Base-by-base conservation (phyloP, 2,797 vertebrate species). In the Anableps anableps region DNA sequence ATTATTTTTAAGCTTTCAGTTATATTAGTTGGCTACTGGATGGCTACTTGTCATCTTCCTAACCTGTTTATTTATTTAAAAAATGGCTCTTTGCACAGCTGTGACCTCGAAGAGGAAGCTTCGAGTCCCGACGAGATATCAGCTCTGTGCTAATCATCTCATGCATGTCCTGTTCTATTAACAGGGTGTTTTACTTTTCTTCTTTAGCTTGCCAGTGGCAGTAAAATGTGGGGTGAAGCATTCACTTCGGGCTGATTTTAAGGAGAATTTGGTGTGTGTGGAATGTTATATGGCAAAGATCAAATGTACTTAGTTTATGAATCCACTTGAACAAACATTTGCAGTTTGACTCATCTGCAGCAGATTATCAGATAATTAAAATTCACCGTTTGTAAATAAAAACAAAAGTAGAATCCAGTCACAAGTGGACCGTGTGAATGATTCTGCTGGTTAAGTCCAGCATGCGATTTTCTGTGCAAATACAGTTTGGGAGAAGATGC, bases 41-140 rank as follows among this genome's bases (percentile, higher is more conserved):
- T 55, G 26, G 77, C 76, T 1, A 21, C 50, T 53, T 74, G 85
- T 74, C 79, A 74, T 80, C 71, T 29, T 77, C 21, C 38, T 41
- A 26, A 50, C 72, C 81, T 81, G 68, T 81, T 88, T 58, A 86
- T 79, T 86, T 77, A 78, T 84, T 89, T 0, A 60, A 72, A 73
- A 89, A 87, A 62, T 31, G 83, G 4, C 70, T 86, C 80, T 87
- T 74, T 3, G 53, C 77, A 71, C 83, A 89, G 84, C 76, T 89
- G 86, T 88, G 85, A 88, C 84, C 81, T 88, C 79, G 58, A 91
- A 90, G 83, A 91, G 90, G 91, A 93, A 92, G 90, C 86, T 81
- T 5, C 0, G 3, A 87, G 85, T 62, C 66, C 81, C 48, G 74
- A 82, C 3, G 3, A 88, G 88, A 88, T 89, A 91, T 53, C 71